These are phyloP conservation scores for Heliconius ismenius DNA, from an alignment of 2,888 invertebrate species.

Conservation along the genomic window DNA sequence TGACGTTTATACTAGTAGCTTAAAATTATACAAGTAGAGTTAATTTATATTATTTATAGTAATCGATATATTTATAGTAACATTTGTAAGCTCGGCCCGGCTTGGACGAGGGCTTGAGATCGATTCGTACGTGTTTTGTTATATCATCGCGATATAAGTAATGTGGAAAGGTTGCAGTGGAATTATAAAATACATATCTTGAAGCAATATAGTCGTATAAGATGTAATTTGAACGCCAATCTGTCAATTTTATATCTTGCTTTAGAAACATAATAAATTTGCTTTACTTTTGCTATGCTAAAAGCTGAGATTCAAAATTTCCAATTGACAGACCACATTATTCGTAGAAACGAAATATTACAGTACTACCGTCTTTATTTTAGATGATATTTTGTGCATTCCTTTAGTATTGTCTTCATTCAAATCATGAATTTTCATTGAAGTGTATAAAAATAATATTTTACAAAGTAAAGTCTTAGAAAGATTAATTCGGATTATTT, in stretches of 20 bases:
- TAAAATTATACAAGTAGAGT: conserved; percentile 25
- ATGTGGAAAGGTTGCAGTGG: conserved; percentile 28
- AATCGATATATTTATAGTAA: conserved; percentile 1
- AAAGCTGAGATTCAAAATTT: not conserved
- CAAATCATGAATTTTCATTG: not conserved
- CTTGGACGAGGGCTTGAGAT: not conserved
- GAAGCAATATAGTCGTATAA: conserved; percentile 40
- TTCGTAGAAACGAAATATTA: not conserved
- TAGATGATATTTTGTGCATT: not conserved
- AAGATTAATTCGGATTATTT: conserved; percentile 9
- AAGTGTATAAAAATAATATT: conserved; percentile 7
- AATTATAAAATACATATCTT: conserved; percentile 41
- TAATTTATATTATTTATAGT: conserved; percentile 34
- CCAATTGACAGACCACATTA: conserved; percentile 8
- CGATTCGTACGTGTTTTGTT: conserved; percentile 22
- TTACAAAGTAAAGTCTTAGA: not conserved
- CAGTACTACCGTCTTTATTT: not conserved
- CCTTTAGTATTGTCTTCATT: not conserved
- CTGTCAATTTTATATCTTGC: conserved; percentile 37
- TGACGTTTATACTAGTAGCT: conserved; percentile 33
- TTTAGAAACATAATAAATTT: conserved; percentile 8
- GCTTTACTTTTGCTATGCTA: not conserved
- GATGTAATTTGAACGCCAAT: conserved; percentile 7
- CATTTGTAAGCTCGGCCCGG: conserved; percentile 22
- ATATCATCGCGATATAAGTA: conserved; percentile 17